Conservation (phyloP, 2,888 invertebrate species). For the Anorthoa munda region DNA sequence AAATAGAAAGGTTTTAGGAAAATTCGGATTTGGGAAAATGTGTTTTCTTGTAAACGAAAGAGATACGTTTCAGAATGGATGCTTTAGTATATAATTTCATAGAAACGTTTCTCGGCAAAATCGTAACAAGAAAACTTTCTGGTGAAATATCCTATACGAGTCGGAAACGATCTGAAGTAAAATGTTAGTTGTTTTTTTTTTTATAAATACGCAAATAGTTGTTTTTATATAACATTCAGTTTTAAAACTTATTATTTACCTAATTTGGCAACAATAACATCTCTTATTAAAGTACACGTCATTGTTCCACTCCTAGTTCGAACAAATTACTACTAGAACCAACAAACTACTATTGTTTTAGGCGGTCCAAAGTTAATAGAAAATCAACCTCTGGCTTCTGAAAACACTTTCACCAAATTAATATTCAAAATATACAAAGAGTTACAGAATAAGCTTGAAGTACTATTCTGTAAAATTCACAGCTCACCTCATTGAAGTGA, state of each 20-base stretch:
- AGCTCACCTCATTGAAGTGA: background rate
- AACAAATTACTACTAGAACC: constrained; percentile 2
- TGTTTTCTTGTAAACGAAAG: too few relatives aligned
- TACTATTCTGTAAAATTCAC: background rate
- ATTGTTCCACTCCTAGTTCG: background rate
- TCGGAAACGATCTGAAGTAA: too few relatives aligned
- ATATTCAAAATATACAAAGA: constrained; percentile 5
- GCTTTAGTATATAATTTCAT: background rate
- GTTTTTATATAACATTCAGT: background rate
- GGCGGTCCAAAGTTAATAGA: constrained; percentile 15
- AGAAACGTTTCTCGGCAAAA: background rate
- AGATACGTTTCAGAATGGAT: background rate
- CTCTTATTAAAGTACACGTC: background rate
- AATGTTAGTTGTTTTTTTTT: too few relatives aligned
- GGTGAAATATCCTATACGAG: too few relatives aligned
- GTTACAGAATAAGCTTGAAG: background rate
- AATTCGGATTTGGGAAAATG: background rate
- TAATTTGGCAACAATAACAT: background rate
- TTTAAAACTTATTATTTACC: background rate
- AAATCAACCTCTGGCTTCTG: background rate
- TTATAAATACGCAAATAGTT: too few relatives aligned
- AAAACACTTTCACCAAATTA: constrained; percentile 14
- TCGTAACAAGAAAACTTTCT: background rate
- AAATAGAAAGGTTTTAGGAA: background rate
- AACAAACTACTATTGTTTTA: constrained; percentile 24